Base-by-base conservation (phyloP, 2,797 vertebrate species). In the Poecilia velifera region DNA sequence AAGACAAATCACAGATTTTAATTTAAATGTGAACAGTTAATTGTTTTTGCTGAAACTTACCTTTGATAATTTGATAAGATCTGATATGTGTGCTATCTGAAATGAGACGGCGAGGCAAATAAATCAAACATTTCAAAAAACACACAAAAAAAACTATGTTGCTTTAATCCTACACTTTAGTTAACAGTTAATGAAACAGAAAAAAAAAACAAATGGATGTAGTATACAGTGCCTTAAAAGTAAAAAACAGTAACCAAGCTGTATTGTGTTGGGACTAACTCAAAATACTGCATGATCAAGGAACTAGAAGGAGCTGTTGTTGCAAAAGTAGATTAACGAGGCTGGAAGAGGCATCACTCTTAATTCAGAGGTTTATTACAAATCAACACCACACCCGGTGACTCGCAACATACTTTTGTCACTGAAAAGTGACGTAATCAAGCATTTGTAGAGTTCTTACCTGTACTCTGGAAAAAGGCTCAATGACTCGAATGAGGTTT, bases 381-480 rank as follows among this genome's bases (percentile, higher is more conserved):
- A 55, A 57, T 41, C 6, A 39, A 53, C 46, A 34, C n/a, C 14
- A 28, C n/a, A 28, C 70, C 43, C 6, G 28, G 28, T 16, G 57
- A 62, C 55, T 57, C 34, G 57, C 9, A 66, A 70, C 25, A 71
- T 71, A 45, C 39, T 4, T 41, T 68, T 71, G 25, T 25, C 68
- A 43, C 6, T 6, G 39, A 0, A 22, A 45, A 71, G 25, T 16
- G 68, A 16, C n/a, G 41, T n/a, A 71, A 45, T n/a, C 20, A 72
- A 25, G 28, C 36, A 31, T 28, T 3, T 20, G 14, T 70, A 13
- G 0, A 4, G 4, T 43, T 64, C 53, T 90, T 89, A 98, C 98
- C 97, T 99, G 98, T 94, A 99, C 98, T 97, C 98, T 97, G 94
- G 98, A 99, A 93, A 99, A 99, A 39, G 98, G 98, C 81, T 99